Evolutionary conservation across 2,888 invertebrate species (phyloP), one percentile per base, ranked within the genome.

Genomic region (Rhodophaea formosa): DNA sequence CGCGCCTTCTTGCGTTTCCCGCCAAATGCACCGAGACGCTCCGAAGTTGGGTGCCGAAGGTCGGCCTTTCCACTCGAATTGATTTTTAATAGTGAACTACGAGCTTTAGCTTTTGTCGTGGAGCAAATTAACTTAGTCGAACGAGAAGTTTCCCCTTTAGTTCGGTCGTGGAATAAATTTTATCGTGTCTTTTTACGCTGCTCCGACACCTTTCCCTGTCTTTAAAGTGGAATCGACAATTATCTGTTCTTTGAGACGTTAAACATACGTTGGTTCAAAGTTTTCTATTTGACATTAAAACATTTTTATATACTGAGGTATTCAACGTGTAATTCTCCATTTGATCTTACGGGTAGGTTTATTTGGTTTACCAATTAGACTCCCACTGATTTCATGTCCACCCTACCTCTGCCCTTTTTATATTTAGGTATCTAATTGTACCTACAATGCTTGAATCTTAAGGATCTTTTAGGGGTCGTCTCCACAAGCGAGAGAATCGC

Each of bases 81-180:
- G 86, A 86, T 89, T 89, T 88, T 88, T 87, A 88, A 88, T 87
- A 88, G 87, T 82, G 81, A 84, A 86, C 84, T 79, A 78, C 75
- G 82, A 78, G 77, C 80, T 88, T 84, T 80, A 77, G 82, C 84
- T 80, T 86, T 86, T 84, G 80, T 82, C 77, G 72, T 74, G 70
- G 75, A 76, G 74, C 73, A 84, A 88, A 86, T 86, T 86, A 84
- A 88, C 82, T 82, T 86, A 81, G 79, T 73, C 76, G 75, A 77
- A 79, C 75, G 76, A 74, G 73, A 80, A 79, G 72, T 79, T 79
- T 73, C 69, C 71, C 69, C 72, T 75, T 72, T 74, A 75, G 74
- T 75, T 77, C 71, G 67, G 63, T 70, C 67, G 71, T 69, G 68
- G 71, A 67, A 68, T 70, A 69, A 67, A 72, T 71, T 68, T 67